phyloP scores from a whole-genome alignment of 2,113 vertebrate species.

The Chamaetylas fuelleborni region DNA sequence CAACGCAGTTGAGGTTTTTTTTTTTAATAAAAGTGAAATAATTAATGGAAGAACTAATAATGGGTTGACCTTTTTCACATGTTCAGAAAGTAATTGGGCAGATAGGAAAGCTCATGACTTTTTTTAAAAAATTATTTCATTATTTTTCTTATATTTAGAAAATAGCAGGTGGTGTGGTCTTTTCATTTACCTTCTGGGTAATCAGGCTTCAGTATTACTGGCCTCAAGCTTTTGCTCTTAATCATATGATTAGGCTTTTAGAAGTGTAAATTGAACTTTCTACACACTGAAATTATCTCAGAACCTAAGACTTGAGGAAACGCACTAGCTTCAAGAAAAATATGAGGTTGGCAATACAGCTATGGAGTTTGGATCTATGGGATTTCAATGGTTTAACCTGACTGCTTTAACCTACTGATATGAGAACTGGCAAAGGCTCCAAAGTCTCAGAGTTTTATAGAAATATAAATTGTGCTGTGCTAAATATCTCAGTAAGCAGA shows the following conservation, averaged over 20 bases:
- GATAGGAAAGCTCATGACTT: neutral
- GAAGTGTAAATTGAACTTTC: neutral
- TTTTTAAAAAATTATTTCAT: neutral
- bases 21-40: neutral
- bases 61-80: neutral
- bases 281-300: neutral
- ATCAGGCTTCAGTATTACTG: neutral
- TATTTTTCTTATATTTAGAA: neutral
- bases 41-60: neutral
- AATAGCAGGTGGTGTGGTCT: neutral
- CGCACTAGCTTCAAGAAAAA: neutral
- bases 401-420: neutral
- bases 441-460: neutral
- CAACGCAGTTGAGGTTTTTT: accelerated
- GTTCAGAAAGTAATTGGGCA: neutral
- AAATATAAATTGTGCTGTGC: neutral
- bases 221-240: neutral
- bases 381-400: neutral
- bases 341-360: neutral
- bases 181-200: neutral
- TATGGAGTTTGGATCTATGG: neutral
- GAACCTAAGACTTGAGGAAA: neutral
- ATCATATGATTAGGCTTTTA: neutral
- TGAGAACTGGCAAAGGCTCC: neutral
- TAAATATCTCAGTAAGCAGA: neutral